Evolutionary conservation across 2,888 invertebrate genomes (phyloP), one percentile per base, ranked within the genome.

Genomic region (Argyresthia albistria): DNA sequence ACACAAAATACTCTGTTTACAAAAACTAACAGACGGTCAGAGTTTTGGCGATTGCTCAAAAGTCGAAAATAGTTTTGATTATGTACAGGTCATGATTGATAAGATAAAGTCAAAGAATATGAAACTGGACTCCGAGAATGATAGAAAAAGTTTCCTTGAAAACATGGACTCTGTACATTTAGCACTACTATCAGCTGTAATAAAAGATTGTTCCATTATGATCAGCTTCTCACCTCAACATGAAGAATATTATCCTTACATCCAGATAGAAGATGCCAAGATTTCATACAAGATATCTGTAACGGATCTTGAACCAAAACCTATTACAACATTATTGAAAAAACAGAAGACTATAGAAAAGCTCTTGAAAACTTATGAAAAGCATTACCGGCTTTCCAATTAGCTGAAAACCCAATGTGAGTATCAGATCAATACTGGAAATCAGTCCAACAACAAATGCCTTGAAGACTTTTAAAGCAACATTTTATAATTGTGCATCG

Each of bases 121-220:
- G 25, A 25, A 25, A 6, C 25, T 25, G 25, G 25, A 25, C 6
- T 25, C 25, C 6, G 25, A 4, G 25, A 25, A 4, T 25, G 25
- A 25, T 6, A 25, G 25, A 25, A 25, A 25, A 25, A 25, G 25
- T 25, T 25, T 25, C 25, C 25, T 25, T 4, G 25, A 25, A 25
- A 25, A 25, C 25, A 25, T 6, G 2, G 6, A 25, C 25, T 25
- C 25, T 25, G 25, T 25, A 25, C 25, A 25, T 50, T 58, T 74
- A 51, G 73, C 76, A 1, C 71, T 93, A 52, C 79, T 93, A 60
- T 90, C 93, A 11, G 90, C 92, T 35, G 89, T 92, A 4, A 90
- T 91, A 15, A 92, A 91, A 69, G 93, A 93, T 65, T 93, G 93
- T 63, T 93, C 92, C 0, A 86, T 93, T 35, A 91, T 93, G 90